A percentile compares a stretch with the other conserved stretches of the same genome.
These are phyloP conservation scores for Harlomillsia oculata DNA, from an alignment of 1,140 invertebrate species.

Conservation along the genomic window DNA sequence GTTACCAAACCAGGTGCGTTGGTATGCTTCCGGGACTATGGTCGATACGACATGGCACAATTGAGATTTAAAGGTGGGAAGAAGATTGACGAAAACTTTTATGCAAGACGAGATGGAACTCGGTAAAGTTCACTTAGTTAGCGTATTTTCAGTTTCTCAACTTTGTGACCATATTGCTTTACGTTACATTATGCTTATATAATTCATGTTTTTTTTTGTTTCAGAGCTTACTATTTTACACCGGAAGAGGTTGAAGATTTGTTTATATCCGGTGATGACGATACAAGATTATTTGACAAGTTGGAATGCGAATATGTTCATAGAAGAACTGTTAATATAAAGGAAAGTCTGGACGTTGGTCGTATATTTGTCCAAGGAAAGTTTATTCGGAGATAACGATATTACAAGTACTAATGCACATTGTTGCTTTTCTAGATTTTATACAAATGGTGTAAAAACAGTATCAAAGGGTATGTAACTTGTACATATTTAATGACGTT, in stretches of 20 bases:
- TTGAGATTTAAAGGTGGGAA: slow-evolving; percentile 82
- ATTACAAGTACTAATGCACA: slow-evolving; percentile 9
- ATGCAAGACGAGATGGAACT: slow-evolving; percentile 94
- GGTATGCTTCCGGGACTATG: slow-evolving; percentile 91
- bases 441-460: no score
- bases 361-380: slow-evolving; percentile 87
- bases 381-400: slow-evolving; percentile 46
- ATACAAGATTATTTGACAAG: slow-evolving; percentile 56
- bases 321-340: slow-evolving; percentile 77
- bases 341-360: slow-evolving; percentile 79
- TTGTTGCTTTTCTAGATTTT: no score
- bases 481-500: no score
- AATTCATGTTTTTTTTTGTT: slow-evolving; percentile 36
- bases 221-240: slow-evolving; percentile 71
- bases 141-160: background rate
- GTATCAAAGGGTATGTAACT: no score
- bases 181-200: slow-evolving; percentile 23
- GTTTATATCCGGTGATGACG: slow-evolving; percentile 41
- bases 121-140: slow-evolving; percentile 47
- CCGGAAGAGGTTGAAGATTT: slow-evolving; percentile 55
- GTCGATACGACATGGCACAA: slow-evolving; percentile 95
- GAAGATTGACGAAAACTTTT: slow-evolving; percentile 90
- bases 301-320: slow-evolving; percentile 64
- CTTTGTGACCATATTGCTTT: background rate
- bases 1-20: slow-evolving; percentile 69